phyloP scores from a whole-genome alignment of 2,113 vertebrate genomes.

The Panthera leo region DNA sequence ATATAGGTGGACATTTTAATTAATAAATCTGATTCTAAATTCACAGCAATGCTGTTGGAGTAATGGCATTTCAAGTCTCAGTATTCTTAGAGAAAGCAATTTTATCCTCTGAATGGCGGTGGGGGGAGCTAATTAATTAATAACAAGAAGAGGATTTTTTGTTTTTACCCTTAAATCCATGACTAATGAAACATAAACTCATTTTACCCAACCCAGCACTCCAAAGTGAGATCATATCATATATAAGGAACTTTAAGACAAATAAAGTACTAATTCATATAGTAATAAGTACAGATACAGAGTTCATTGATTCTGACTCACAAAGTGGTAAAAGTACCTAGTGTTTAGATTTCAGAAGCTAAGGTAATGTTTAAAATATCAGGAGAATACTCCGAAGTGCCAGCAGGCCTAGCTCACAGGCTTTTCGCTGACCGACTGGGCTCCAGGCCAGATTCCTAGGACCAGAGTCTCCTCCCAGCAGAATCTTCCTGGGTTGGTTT shows the following conservation, averaged over 20 bases:
- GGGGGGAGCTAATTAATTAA: background rate
- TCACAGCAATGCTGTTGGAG: background rate
- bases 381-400: slow-evolving; percentile 58
- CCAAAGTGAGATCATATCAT: background rate
- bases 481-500: background rate
- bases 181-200: background rate
- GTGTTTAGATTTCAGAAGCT: slow-evolving; percentile 17
- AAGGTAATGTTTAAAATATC: slow-evolving; percentile 65
- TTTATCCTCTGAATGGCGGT: background rate
- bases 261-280: background rate
- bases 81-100: background rate
- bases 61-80: slow-evolving; percentile 32
- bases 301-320: background rate
- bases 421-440: background rate
- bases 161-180: background rate
- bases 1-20: background rate
- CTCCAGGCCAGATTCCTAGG: no score
- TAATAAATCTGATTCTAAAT: background rate
- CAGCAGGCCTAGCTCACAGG: rapidly evolving
- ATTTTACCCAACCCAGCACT: background rate
- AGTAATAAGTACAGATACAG: background rate
- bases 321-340: background rate
- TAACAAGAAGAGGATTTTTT: background rate
- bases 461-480: background rate
- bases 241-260: background rate